phyloP scores from a whole-genome alignment of 92 coral and sea anemone genomes.

The Muricea muricata region DNA sequence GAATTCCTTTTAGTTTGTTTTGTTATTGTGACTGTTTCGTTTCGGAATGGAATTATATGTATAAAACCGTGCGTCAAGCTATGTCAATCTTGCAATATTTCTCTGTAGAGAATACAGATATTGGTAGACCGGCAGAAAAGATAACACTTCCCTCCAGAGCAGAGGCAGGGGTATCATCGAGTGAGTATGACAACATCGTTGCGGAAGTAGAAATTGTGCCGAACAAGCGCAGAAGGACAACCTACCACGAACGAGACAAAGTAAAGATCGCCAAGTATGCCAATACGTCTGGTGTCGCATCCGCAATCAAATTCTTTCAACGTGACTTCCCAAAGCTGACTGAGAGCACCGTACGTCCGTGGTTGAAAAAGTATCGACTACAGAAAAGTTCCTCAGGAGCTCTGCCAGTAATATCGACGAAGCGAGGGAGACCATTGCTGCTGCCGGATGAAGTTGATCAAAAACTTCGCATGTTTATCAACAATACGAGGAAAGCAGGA shows the following conservation, averaged over 20 bases:
- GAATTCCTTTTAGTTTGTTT: too few species aligned
- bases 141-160: constrained; percentile 58
- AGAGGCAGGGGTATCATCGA: constrained; percentile 43
- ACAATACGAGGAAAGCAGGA: constrained; percentile 53
- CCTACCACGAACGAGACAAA: constrained; percentile 51
- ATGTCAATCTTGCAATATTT: constrained; percentile 59
- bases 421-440: constrained; percentile 56
- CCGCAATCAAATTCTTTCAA: constrained; percentile 49
- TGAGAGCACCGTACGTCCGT: constrained; percentile 55
- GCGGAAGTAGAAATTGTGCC: constrained; percentile 56
- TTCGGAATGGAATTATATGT: too few species aligned
- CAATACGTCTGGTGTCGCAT: constrained; percentile 42
- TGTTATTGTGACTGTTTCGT: too few species aligned
- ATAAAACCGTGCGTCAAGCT: not conserved
- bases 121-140: constrained; percentile 16
- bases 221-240: constrained; percentile 36
- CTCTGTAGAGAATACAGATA: not conserved
- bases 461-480: constrained; percentile 56
- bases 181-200: constrained; percentile 59
- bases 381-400: constrained; percentile 31
- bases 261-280: constrained; percentile 60
- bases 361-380: constrained; percentile 52
- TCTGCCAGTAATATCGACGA: constrained; percentile 37
- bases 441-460: constrained; percentile 55
- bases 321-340: constrained; percentile 59